These are phyloP conservation scores for Julus scanicus DNA, from an alignment of 2,888 invertebrate genomes.

Conservation along the genomic window DNA sequence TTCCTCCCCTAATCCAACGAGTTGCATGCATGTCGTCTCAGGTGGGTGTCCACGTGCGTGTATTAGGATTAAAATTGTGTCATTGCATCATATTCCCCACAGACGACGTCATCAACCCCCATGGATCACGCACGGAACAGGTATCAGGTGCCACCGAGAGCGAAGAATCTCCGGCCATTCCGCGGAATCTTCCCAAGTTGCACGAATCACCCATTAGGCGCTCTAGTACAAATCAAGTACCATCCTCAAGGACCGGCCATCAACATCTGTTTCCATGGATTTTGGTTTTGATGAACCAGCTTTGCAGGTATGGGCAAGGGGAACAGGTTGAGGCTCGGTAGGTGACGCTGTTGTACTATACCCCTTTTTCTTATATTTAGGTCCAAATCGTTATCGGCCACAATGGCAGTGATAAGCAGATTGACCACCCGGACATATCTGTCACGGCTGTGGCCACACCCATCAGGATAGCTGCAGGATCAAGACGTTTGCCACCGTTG, in stretches of 20 bases:
- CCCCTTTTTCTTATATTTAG: not conserved
- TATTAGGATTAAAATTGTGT: slow-evolving; percentile 14
- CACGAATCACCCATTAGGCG: no score
- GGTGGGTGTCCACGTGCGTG: not conserved
- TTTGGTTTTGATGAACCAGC: not conserved
- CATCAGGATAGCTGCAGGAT: not conserved
- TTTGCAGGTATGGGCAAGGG: not conserved
- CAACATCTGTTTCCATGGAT: not conserved
- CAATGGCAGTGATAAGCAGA: not conserved
- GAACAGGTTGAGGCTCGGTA: not conserved
- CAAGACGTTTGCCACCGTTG: slow-evolving; percentile 43
- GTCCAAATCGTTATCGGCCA: slow-evolving; percentile 49
- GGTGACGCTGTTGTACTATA: not conserved
- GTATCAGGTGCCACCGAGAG: not conserved
- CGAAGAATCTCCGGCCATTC: not conserved
- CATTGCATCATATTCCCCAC: not conserved
- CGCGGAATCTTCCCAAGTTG: no score
- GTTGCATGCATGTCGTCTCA: not conserved
- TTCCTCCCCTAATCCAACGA: not conserved
- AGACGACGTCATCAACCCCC: slow-evolving; percentile 7
- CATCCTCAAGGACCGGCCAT: not conserved
- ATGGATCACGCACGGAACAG: not conserved
- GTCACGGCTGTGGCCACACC: slow-evolving; percentile 51
- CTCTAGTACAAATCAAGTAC: not conserved
- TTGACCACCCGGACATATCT: slow-evolving; percentile 9